These are phyloP conservation scores for Paguma larvata DNA, from an alignment of 2,797 vertebrate genomes.

Conservation along the genomic window DNA sequence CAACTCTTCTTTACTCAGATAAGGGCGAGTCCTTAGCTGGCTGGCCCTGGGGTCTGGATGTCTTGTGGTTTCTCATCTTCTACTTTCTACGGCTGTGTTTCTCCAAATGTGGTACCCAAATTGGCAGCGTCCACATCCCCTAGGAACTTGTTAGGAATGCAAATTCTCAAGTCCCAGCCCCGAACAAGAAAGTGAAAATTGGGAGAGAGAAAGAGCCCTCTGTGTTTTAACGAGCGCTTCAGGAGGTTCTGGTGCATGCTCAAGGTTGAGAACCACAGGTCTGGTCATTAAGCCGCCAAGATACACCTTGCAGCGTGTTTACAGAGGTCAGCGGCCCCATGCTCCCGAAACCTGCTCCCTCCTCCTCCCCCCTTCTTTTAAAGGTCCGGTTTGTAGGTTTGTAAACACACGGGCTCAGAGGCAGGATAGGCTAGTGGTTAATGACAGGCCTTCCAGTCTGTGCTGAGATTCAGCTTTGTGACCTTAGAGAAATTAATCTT, in stretches of 20 bases:
- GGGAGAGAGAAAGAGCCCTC: neutral
- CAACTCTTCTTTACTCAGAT: neutral
- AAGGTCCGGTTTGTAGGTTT: neutral
- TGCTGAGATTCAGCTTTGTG: neutral
- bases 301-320: accelerated
- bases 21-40: neutral
- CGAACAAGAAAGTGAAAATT: neutral
- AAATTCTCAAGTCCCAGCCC: neutral
- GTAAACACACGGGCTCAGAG: neutral
- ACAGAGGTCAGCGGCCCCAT: neutral
- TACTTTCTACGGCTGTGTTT: neutral
- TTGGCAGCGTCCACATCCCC: neutral
- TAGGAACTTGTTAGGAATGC: neutral
- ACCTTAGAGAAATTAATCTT: neutral
- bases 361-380: neutral
- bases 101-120: neutral
- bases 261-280: too few species aligned
- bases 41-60: neutral
- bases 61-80: too few species aligned
- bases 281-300: neutral
- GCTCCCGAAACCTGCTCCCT: accelerated
- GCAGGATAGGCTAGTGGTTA: neutral
- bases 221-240: too few species aligned
- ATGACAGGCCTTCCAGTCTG: neutral
- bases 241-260: neutral